Evolutionary conservation across 2,113 vertebrate genomes (phyloP).

Genomic region (Tympanuchus pallidicinctus): DNA sequence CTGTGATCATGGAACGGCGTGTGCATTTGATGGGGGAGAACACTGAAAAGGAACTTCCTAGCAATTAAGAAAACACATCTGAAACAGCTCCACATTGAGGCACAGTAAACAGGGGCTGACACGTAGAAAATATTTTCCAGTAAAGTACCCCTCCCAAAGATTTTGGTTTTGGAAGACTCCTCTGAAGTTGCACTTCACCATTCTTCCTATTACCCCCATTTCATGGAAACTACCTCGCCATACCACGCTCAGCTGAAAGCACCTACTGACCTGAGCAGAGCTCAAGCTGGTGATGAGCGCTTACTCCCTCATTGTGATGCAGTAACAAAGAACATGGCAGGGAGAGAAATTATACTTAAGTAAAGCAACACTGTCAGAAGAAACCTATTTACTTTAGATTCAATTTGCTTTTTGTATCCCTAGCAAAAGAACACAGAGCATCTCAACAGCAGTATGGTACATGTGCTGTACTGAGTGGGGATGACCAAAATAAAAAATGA

Average conservation of each 20-base stretch:
- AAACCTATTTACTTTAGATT: conserved; percentile 45
- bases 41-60: background rate
- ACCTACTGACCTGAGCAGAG: rapidly evolving
- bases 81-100: background rate
- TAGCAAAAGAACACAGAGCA: background rate
- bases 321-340: background rate
- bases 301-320: background rate
- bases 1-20: background rate
- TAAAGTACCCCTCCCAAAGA: background rate
- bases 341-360: conserved; percentile 51
- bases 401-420: conserved; percentile 15
- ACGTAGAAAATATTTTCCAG: rapidly evolving
- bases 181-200: background rate
- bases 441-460: rapidly evolving
- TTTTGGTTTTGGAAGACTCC: background rate
- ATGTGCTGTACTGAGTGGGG: rapidly evolving
- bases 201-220: background rate
- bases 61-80: background rate
- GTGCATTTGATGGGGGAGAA: background rate
- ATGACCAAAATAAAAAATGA: conserved; percentile 31
- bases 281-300: background rate
- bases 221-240: rapidly evolving
- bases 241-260: background rate
- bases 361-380: conserved; percentile 1
- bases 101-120: background rate